Evolutionary conservation across 1,140 invertebrate genomes (phyloP).

Genomic region (Penaeus indicus): DNA sequence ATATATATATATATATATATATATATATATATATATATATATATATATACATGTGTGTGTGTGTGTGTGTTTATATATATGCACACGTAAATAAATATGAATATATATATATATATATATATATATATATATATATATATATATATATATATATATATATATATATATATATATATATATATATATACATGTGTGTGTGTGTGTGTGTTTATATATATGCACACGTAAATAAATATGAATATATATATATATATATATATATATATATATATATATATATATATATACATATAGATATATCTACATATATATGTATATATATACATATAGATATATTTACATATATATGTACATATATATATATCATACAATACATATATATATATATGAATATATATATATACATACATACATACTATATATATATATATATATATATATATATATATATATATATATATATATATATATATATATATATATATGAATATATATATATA

Average conservation of each 20-base stretch:
- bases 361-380: not conserved
- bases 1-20: too few species aligned
- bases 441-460: too few species aligned
- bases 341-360: conserved; percentile 3
- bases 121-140: conserved; percentile 8
- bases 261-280: conserved; percentile 37
- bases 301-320: not conserved
- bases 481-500: too few species aligned
- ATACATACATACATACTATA: not conserved
- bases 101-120: not conserved
- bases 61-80: too few species aligned
- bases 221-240: not conserved
- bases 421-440: too few species aligned
- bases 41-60: too few species aligned
- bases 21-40: too few species aligned
- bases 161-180: not conserved
- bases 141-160: not conserved
- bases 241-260: conserved; percentile 42
- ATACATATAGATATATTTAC: not conserved
- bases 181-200: not conserved
- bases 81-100: not conserved
- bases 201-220: not conserved
- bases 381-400: not conserved
- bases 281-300: not conserved
- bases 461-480: not conserved